These are phyloP conservation scores for Nibea albiflora DNA, from an alignment of 2,113 vertebrate genomes.

Conservation along the genomic window DNA sequence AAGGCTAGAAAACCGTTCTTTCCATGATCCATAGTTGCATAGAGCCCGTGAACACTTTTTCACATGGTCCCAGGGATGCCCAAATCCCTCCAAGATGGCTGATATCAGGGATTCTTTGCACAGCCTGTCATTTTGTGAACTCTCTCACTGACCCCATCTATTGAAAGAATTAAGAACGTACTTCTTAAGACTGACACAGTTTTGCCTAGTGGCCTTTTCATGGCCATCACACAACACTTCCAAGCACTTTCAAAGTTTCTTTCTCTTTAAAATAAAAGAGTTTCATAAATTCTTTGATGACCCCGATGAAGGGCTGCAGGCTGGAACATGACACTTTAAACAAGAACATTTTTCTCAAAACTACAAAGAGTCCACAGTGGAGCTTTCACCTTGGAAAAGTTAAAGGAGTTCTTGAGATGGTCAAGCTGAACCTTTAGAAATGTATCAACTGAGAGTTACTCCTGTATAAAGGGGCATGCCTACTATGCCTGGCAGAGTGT, in stretches of 20 bases:
- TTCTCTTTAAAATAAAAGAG: too few species aligned
- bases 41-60: neutral
- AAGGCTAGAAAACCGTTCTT: neutral
- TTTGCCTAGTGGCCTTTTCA: neutral
- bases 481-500: neutral
- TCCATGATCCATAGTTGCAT: too few species aligned
- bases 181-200: neutral
- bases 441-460: neutral
- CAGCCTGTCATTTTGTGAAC: neutral
- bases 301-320: neutral
- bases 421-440: neutral
- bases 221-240: neutral
- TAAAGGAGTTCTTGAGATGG: neutral
- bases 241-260: neutral
- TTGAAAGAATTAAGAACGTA: neutral
- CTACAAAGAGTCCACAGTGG: neutral
- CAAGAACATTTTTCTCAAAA: neutral
- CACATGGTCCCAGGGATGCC: neutral
- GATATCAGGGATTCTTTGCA: constrained; percentile 22
- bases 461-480: neutral
- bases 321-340: neutral
- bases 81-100: neutral
- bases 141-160: constrained; percentile 26
- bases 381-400: constrained; percentile 10
- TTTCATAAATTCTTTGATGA: constrained; percentile 15